Conservation (phyloP, 2,888 invertebrate species). For the Diabrotica balteata region DNA sequence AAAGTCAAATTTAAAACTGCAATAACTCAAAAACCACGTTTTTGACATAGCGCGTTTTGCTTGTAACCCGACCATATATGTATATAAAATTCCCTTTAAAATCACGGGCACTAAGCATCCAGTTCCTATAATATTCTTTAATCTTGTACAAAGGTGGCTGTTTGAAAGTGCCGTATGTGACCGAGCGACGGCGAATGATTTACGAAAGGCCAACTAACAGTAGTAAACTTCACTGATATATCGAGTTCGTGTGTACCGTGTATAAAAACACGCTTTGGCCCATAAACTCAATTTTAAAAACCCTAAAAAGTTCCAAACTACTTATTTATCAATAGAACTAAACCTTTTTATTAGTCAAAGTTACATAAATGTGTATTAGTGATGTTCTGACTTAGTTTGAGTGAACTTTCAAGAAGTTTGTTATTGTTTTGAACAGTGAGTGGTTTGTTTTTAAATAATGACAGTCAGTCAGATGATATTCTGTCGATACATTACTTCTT, state of each 20-base stretch:
- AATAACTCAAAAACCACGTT: too few relatives aligned
- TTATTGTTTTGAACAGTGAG: constrained; percentile 29
- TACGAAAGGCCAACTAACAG: constrained; percentile 39
- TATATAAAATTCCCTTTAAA: too few relatives aligned
- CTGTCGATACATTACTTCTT: constrained; percentile 28
- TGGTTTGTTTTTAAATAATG: constrained; percentile 35
- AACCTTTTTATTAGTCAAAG: constrained; percentile 13
- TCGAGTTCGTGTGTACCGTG: constrained; percentile 12
- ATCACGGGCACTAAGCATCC: too few relatives aligned
- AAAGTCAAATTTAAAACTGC: too few relatives aligned
- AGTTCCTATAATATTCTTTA: too few relatives aligned
- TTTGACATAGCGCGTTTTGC: too few relatives aligned
- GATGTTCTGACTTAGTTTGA: constrained; percentile 22
- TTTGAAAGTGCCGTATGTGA: constrained; percentile 38
- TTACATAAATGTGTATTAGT: constrained; percentile 19
- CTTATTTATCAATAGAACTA: constrained; percentile 21
- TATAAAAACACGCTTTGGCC: constrained; percentile 20
- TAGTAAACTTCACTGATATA: constrained; percentile 21
- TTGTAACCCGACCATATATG: too few relatives aligned
- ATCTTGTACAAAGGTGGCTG: constrained; percentile 11
- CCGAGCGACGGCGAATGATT: constrained; percentile 31
- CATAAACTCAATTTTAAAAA: constrained; percentile 4
- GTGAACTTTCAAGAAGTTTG: constrained; percentile 37
- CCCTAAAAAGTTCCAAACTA: constrained; percentile 20
- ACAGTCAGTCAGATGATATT: constrained; percentile 35